These are phyloP conservation scores for Mormyrus proboscirostris DNA, from an alignment of 2,797 vertebrate genomes.

Conservation along the genomic window DNA sequence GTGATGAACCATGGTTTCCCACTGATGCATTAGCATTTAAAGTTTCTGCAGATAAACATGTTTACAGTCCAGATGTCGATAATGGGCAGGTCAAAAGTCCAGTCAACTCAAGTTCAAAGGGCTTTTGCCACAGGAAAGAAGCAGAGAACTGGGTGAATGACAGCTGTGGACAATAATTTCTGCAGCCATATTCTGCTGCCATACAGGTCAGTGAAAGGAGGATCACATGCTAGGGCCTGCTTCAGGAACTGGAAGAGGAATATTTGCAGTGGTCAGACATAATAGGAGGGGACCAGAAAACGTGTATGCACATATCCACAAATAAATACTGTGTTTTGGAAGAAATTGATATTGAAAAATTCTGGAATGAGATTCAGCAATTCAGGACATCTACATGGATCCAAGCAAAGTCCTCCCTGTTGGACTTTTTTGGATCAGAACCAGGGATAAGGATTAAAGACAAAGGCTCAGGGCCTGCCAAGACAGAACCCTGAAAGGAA, in stretches of 20 bases:
- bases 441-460: conserved; percentile 34
- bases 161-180: neutral
- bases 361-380: neutral
- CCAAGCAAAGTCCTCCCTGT: neutral
- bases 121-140: neutral
- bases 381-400: neutral
- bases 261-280: neutral
- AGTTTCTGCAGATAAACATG: neutral
- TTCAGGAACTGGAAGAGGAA: neutral
- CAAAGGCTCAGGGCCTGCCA: conserved; percentile 13
- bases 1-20: neutral
- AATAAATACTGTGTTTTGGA: neutral
- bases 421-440: conserved; percentile 30
- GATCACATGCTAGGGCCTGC: neutral
- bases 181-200: neutral
- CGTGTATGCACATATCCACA: neutral
- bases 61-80: neutral
- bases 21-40: neutral
- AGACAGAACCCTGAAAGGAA: conserved; percentile 17
- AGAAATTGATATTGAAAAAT: neutral
- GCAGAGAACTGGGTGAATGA: neutral
- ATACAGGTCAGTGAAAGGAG: neutral
- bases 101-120: neutral
- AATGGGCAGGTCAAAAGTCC: neutral
- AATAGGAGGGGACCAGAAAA: neutral